Percentiles rank a stretch among this genome's conserved stretches.
phyloP scores from a whole-genome alignment of 2,113 vertebrate species.

The Terrapene triunguis region DNA sequence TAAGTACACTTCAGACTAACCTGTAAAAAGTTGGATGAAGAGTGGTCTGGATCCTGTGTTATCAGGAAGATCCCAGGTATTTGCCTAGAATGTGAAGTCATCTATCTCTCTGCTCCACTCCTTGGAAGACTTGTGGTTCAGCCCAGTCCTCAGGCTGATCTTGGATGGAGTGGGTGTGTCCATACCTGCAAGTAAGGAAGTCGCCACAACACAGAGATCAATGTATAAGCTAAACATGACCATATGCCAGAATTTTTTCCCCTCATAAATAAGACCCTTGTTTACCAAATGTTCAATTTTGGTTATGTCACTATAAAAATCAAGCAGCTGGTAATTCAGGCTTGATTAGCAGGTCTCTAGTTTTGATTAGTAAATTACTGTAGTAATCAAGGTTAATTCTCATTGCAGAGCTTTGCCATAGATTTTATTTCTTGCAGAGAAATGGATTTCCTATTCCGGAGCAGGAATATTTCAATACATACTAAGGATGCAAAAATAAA shows the following conservation, averaged over 20 bases:
- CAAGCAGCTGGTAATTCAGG: conserved; percentile 85
- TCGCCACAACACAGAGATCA: not conserved
- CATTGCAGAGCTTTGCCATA: conserved; percentile 71
- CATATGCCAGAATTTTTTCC: not conserved
- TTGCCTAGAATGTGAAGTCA: not conserved
- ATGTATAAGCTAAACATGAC: conserved; percentile 52
- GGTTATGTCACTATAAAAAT: conserved; percentile 86
- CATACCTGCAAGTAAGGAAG: not conserved
- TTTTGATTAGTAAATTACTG: conserved; percentile 89
- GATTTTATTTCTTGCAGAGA: conserved; percentile 78
- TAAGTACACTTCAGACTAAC: not conserved
- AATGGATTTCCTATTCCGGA: conserved; percentile 72
- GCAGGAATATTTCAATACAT: conserved; percentile 67
- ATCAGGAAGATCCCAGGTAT: not conserved
- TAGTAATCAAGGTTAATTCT: conserved; percentile 89
- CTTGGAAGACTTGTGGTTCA: not conserved
- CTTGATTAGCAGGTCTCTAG: conserved; percentile 89
- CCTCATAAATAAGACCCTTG: conserved; percentile 71
- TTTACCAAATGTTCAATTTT: conserved; percentile 84
- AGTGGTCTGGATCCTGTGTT: accelerated
- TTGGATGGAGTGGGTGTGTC: not conserved
- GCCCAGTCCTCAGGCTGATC: not conserved
- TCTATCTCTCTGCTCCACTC: not conserved
- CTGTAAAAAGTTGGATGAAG: accelerated
- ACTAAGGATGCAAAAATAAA: conserved; percentile 36